Conservation (phyloP, 2,797 vertebrate species). For the Todus mexicanus region DNA sequence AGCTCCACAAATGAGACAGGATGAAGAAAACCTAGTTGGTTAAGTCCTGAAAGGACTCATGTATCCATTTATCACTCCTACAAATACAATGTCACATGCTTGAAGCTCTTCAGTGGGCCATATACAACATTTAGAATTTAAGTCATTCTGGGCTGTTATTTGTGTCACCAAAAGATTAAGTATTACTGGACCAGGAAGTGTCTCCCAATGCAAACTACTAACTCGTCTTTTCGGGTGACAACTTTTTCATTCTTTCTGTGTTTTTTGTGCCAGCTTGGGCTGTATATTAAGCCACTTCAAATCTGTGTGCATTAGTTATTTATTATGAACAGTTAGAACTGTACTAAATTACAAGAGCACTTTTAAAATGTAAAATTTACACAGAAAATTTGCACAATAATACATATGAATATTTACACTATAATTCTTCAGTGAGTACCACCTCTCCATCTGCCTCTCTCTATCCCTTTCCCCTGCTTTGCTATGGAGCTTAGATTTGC, state of each 20-base stretch:
- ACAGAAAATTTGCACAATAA: slow-evolving; percentile 41
- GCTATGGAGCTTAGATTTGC: neutral
- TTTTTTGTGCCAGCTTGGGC: neutral
- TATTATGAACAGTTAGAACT: neutral
- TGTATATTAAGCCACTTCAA: neutral
- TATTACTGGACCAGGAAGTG: neutral
- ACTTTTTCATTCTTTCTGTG: neutral
- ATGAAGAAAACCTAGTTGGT: neutral
- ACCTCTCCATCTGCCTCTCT: slow-evolving; percentile 17
- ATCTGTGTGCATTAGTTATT: neutral
- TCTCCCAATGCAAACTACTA: neutral
- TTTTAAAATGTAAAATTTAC: slow-evolving; percentile 21
- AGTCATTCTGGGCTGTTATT: neutral
- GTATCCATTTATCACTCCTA: neutral
- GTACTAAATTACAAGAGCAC: neutral
- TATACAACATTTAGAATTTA: neutral
- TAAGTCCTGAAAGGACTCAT: neutral
- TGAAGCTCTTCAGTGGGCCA: neutral
- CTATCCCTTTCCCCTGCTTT: neutral
- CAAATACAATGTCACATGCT: neutral
- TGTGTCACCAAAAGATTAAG: neutral
- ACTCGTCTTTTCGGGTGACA: neutral
- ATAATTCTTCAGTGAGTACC: slow-evolving; percentile 4
- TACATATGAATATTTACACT: slow-evolving; percentile 41
- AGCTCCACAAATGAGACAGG: neutral